These are phyloP conservation scores for Cyprinella venusta DNA, from an alignment of 2,797 vertebrate species.

Conservation along the genomic window DNA sequence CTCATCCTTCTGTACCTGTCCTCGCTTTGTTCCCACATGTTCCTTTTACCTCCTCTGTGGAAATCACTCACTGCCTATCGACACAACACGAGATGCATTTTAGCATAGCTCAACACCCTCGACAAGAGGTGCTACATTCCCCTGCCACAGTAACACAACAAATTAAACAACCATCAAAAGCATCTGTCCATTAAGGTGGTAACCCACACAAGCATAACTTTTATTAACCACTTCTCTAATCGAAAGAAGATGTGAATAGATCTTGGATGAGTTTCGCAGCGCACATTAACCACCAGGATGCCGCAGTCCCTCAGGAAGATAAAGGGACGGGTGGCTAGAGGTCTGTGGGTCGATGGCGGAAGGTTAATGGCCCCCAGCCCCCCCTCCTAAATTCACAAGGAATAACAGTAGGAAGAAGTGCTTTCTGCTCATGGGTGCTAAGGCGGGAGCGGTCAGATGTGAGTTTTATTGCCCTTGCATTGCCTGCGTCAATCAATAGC, in stretches of 20 bases:
- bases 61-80: slow-evolving; percentile 26
- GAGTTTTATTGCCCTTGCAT: slow-evolving; percentile 66
- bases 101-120: slow-evolving; percentile 32
- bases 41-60: slow-evolving; percentile 12
- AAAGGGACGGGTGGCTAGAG: slow-evolving; percentile 26
- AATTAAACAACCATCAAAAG: slow-evolving; percentile 36
- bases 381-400: background rate
- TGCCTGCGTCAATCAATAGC: slow-evolving; percentile 52
- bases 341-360: slow-evolving; percentile 24
- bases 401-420: slow-evolving; percentile 11
- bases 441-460: slow-evolving; percentile 50
- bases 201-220: slow-evolving; percentile 21
- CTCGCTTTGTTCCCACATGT: slow-evolving; percentile 21
- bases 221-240: slow-evolving; percentile 20
- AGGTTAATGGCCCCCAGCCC: slow-evolving; percentile 31
- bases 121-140: background rate
- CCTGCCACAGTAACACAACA: background rate
- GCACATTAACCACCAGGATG: slow-evolving; percentile 7
- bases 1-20: slow-evolving; percentile 26
- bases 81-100: slow-evolving; percentile 23
- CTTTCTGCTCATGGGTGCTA: slow-evolving; percentile 43
- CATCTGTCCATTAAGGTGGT: slow-evolving; percentile 34
- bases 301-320: slow-evolving; percentile 13
- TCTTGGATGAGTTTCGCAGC: slow-evolving; percentile 9
- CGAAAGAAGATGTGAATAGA: background rate